phyloP scores from a whole-genome alignment of 2,113 vertebrate species.

The Lanius collurio region DNA sequence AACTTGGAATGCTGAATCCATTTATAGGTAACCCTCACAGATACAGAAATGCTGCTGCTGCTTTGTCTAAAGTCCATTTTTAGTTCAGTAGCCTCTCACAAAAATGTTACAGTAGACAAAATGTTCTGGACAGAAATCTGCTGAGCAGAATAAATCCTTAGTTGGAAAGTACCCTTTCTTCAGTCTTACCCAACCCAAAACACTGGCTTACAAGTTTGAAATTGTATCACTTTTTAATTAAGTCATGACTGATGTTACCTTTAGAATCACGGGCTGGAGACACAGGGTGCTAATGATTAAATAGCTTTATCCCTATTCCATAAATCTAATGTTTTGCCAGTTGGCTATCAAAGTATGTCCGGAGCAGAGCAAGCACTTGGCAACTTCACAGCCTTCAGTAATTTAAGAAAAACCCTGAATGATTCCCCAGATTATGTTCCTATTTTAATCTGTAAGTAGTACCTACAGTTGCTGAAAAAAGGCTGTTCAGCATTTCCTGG shows the following conservation, averaged over 20 bases:
- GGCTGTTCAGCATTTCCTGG: neutral
- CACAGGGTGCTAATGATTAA: neutral
- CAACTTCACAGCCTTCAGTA: neutral
- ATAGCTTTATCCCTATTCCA: conserved; percentile 3
- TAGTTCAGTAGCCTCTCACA: neutral
- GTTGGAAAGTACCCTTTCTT: conserved; percentile 56
- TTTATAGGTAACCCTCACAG: neutral
- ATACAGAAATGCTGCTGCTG: neutral
- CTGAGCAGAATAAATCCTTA: conserved; percentile 42
- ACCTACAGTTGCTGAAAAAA: neutral
- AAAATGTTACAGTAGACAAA: conserved; percentile 19
- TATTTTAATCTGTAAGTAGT: neutral
- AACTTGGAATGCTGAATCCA: neutral
- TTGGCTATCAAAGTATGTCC: conserved; percentile 47
- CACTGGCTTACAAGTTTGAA: conserved; percentile 57
- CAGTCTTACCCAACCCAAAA: conserved; percentile 61
- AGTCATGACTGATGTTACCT: conserved; percentile 19
- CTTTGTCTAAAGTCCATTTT: neutral
- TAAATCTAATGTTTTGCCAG: conserved; percentile 32
- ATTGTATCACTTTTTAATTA: conserved; percentile 56
- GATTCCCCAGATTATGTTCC: neutral
- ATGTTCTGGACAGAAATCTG: conserved; percentile 58
- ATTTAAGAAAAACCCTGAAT: conserved; percentile 18
- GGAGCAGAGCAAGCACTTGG: neutral
- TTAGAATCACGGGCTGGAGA: conserved; percentile 16